Conservation (phyloP, 2,113 vertebrate genomes). For the Trachemys scripta region DNA sequence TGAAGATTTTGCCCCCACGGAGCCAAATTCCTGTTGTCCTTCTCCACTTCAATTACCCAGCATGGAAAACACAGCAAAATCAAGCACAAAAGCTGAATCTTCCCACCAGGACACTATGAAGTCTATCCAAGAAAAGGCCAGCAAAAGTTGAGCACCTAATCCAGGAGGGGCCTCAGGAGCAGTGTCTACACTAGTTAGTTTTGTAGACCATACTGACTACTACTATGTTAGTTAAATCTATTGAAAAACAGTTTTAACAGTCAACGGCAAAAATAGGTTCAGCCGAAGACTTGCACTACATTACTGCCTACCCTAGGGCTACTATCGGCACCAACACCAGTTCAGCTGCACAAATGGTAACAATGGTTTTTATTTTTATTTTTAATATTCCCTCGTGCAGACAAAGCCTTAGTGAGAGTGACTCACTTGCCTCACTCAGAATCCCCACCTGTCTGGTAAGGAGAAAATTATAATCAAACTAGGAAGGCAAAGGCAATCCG, state of each 20-base stretch:
- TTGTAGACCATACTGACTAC: background rate
- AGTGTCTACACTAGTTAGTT: background rate
- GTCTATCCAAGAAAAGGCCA: background rate
- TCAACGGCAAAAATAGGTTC: background rate
- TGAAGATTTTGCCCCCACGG: background rate
- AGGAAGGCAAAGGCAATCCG: background rate
- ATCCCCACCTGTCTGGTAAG: background rate
- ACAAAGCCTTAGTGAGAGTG: background rate
- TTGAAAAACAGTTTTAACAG: background rate
- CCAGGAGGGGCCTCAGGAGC: background rate
- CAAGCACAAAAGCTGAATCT: background rate
- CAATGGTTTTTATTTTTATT: background rate
- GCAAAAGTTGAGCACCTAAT: background rate
- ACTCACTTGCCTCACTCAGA: background rate
- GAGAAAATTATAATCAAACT: background rate
- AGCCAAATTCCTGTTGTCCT: background rate
- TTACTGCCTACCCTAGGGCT: background rate
- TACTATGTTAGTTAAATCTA: background rate
- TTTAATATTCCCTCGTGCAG: accelerated
- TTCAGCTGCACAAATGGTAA: background rate
- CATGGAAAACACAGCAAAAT: slow-evolving; percentile 1
- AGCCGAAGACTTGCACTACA: background rate
- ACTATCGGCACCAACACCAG: background rate
- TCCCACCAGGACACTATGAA: background rate
- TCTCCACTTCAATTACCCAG: background rate